Percentiles rank a stretch among this genome's conserved stretches.
phyloP scores from a whole-genome alignment of 2,888 invertebrate species.

The Megastigmus dorsalis region DNA sequence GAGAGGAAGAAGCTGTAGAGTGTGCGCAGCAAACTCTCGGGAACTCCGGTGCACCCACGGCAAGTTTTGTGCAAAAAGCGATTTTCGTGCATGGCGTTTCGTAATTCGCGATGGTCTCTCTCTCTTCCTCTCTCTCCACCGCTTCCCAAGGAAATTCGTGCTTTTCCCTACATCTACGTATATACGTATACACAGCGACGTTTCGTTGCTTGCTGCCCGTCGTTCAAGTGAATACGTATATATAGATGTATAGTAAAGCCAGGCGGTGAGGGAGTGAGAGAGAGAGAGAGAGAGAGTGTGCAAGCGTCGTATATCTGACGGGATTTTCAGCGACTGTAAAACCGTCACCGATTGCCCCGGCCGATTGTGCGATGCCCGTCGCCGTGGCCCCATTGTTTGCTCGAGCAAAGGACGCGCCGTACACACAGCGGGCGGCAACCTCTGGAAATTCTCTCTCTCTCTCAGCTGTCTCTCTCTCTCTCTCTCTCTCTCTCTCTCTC shows the following conservation, averaged over 20 bases:
- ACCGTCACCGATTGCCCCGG: conserved; percentile 59
- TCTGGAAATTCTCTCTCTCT: conserved; percentile 35
- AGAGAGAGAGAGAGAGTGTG: no score
- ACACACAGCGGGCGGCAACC: conserved; percentile 46
- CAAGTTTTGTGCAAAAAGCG: no score
- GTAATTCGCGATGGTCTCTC: conserved; percentile 17
- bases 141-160: no score
- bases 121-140: neutral
- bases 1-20: no score
- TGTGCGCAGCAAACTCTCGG: no score
- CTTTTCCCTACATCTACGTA: neutral
- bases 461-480: conserved; percentile 26
- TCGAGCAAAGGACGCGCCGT: conserved; percentile 32
- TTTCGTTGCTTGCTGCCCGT: no score
- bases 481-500: conserved; percentile 31
- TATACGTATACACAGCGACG: neutral
- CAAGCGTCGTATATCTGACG: conserved; percentile 65
- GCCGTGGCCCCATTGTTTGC: conserved; percentile 36
- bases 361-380: conserved; percentile 18
- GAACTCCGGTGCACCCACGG: no score
- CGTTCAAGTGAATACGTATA: no score
- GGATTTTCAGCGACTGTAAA: conserved; percentile 70
- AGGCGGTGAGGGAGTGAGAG: no score
- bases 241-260: no score
- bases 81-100: neutral